A percentile compares a stretch with the other conserved stretches of the same genome.
These are phyloP conservation scores for Lochmaea capreae DNA, from an alignment of 2,888 invertebrate species.

Conservation along the genomic window DNA sequence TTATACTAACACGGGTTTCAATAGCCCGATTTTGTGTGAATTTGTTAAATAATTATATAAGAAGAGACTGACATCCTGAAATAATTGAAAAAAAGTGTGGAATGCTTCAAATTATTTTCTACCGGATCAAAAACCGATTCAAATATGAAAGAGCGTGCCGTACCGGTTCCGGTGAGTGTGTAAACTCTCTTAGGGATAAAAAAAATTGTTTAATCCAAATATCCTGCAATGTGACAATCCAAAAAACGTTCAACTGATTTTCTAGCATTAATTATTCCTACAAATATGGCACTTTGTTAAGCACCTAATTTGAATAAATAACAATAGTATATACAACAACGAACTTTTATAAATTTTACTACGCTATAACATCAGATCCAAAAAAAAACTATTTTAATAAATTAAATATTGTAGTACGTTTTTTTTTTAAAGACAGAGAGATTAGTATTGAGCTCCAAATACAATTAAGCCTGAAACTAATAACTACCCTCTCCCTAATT, in stretches of 20 bases:
- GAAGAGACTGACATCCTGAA: background rate
- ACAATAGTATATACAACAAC: conserved; percentile 1
- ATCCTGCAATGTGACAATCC: background rate
- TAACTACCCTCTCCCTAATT: background rate
- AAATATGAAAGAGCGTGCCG: no score
- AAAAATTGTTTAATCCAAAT: background rate
- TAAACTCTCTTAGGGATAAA: background rate
- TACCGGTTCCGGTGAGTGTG: no score
- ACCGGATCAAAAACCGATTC: no score
- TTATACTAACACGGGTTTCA: no score
- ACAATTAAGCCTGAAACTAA: background rate
- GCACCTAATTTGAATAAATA: conserved; percentile 9
- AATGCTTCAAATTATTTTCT: no score
- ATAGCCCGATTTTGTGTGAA: no score
- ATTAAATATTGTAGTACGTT: background rate
- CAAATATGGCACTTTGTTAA: conserved; percentile 4
- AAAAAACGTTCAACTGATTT: background rate
- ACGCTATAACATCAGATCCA: background rate
- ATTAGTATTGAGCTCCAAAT: conserved; percentile 9
- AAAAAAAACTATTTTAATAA: conserved; percentile 5
- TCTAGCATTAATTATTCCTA: conserved; percentile 4
- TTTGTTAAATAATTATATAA: no score
- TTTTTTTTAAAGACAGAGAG: background rate
- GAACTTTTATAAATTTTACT: background rate
- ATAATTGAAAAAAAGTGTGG: background rate